A percentile compares a stretch with the other conserved stretches of the same genome.
Evolutionary conservation across 2,113 vertebrate genomes (phyloP).

Genomic region (Macaca mulatta): DNA sequence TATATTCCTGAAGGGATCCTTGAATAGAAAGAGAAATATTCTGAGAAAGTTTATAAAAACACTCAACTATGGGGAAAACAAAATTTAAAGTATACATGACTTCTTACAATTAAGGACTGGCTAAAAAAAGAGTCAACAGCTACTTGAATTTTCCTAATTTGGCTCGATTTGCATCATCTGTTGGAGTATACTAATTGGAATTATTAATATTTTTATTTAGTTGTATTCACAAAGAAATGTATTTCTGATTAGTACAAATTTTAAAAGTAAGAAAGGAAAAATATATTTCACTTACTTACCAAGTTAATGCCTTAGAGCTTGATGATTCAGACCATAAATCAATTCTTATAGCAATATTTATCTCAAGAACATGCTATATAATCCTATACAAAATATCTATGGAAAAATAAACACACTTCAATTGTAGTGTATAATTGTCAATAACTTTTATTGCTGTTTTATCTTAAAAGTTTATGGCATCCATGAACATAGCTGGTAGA

Average conservation of each 20-base stretch:
- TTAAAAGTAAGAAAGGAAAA: not conserved
- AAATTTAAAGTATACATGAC: not conserved
- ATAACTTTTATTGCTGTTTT: not conserved
- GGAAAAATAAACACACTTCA: not conserved
- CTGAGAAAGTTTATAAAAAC: not conserved
- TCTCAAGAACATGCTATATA: not conserved
- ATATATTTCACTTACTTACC: not conserved
- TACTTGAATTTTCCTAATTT: not conserved
- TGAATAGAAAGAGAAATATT: not conserved
- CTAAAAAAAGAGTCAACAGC: not conserved
- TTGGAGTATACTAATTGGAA: not conserved
- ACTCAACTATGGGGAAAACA: not conserved
- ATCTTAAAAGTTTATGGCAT: not conserved
- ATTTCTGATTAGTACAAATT: not conserved
- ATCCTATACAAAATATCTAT: not conserved
- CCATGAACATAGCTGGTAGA: not conserved
- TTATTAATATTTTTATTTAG: conserved; percentile 15
- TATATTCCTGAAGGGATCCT: not conserved
- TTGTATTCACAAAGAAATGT: not conserved
- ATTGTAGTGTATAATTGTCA: not conserved
- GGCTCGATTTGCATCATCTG: not conserved
- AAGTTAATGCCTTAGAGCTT: not conserved
- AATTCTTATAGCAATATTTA: not conserved
- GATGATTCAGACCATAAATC: not conserved
- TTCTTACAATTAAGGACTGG: not conserved